These are phyloP conservation scores for Mus spicilegus DNA, from an alignment of 2,113 vertebrate genomes.

Conservation along the genomic window DNA sequence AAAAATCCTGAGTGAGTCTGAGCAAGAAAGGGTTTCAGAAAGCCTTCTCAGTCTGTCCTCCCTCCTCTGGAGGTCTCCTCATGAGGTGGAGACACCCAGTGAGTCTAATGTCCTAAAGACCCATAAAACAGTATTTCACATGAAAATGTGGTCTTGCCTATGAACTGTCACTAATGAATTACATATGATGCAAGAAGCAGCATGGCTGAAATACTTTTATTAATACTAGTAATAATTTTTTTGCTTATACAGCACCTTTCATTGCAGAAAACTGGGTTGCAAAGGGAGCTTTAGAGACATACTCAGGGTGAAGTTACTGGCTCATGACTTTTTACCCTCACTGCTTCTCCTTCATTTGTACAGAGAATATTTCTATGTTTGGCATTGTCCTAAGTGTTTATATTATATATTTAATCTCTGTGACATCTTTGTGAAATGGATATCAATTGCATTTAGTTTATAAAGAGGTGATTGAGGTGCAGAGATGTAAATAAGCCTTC, in stretches of 20 bases:
- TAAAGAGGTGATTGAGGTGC: not conserved
- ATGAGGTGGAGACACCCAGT: constrained; percentile 46
- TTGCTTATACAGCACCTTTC: constrained; percentile 78
- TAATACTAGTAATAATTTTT: constrained; percentile 79
- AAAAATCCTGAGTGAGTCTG: not conserved
- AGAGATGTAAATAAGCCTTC: not conserved
- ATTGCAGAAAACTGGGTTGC: constrained; percentile 70
- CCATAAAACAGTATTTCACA: constrained; percentile 77
- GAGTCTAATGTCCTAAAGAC: constrained; percentile 70
- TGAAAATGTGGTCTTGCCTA: constrained; percentile 71
- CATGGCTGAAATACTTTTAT: constrained; percentile 81
- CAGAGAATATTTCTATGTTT: not conserved
- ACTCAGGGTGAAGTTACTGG: constrained; percentile 62
- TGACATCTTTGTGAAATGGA: not conserved
- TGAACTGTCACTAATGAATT: constrained; percentile 74
- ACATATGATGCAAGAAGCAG: constrained; percentile 76
- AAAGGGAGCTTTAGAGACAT: constrained; percentile 75
- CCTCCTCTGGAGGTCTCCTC: constrained; percentile 61
- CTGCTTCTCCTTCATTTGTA: not conserved
- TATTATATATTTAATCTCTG: not conserved
- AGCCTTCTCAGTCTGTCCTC: constrained; percentile 19
- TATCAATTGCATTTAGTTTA: not conserved
- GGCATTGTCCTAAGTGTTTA: not conserved
- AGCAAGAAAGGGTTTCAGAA: not conserved
- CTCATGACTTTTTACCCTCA: constrained; percentile 64